Evolutionary conservation across 2,888 invertebrate species (phyloP).

Genomic region (Meloe dianella): DNA sequence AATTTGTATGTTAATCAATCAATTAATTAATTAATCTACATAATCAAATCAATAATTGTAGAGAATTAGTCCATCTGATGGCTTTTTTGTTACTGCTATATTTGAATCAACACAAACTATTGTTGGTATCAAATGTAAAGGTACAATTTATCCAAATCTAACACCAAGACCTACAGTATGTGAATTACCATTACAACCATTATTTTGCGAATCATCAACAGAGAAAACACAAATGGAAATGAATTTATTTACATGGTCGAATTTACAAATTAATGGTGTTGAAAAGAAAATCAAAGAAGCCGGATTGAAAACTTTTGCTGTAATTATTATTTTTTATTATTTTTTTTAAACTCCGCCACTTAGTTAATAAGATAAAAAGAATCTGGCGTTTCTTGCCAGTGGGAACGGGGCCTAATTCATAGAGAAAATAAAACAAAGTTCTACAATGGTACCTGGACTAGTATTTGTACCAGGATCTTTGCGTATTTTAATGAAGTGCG

Average conservation of each 20-base stretch:
- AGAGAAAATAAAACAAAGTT: too few relatives aligned
- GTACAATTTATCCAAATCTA: slow-evolving; percentile 85
- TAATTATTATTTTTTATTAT: slow-evolving; percentile 59
- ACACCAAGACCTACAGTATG: slow-evolving; percentile 83
- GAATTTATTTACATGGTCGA: slow-evolving; percentile 69
- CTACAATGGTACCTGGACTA: too few relatives aligned
- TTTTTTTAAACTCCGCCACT: too few relatives aligned
- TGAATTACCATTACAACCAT: slow-evolving; percentile 72
- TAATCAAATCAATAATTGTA: slow-evolving; percentile 46
- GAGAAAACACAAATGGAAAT: slow-evolving; percentile 87
- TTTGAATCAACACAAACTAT: slow-evolving; percentile 80
- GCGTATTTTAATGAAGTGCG: too few relatives aligned
- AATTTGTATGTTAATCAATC: slow-evolving; percentile 64
- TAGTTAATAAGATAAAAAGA: too few relatives aligned
- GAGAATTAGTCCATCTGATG: slow-evolving; percentile 72
- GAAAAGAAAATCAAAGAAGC: slow-evolving; percentile 76
- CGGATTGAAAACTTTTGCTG: slow-evolving; percentile 89
- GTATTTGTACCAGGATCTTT: too few relatives aligned
- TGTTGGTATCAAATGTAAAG: slow-evolving; percentile 86
- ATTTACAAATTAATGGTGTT: slow-evolving; percentile 67
- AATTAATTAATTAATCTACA: slow-evolving; percentile 11
- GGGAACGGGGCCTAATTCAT: too few relatives aligned
- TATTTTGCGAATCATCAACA: slow-evolving; percentile 61
- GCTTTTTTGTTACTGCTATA: slow-evolving; percentile 78
- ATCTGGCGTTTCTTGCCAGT: too few relatives aligned